Conservation (phyloP, 2,888 invertebrate species). For the Synanthedon myopaeformis region DNA sequence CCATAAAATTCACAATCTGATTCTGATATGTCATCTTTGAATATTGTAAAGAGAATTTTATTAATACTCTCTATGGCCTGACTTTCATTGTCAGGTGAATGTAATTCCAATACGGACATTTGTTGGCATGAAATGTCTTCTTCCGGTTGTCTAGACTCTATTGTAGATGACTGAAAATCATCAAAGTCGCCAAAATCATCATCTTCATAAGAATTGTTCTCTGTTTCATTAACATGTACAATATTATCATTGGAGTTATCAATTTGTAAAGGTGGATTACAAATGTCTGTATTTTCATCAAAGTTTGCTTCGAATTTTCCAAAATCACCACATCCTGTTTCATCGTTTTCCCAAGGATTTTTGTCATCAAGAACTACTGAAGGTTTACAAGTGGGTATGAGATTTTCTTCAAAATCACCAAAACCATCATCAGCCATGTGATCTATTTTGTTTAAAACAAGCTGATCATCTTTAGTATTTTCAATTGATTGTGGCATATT, state of each 20-base stretch:
- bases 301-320: slow-evolving; percentile 48
- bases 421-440: slow-evolving; percentile 43
- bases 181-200: slow-evolving; percentile 72
- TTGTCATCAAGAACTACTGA: slow-evolving; percentile 24
- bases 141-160: slow-evolving; percentile 12
- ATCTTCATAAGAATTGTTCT: slow-evolving; percentile 29
- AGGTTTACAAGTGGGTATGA: slow-evolving; percentile 32
- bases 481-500: neutral
- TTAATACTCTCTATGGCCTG: slow-evolving; percentile 49
- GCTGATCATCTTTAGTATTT: too few relatives aligned
- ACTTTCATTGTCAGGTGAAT: slow-evolving; percentile 37
- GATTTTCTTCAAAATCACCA: slow-evolving; percentile 67
- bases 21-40: slow-evolving; percentile 40
- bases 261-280: slow-evolving; percentile 1
- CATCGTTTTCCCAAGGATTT: slow-evolving; percentile 48
- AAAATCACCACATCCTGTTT: slow-evolving; percentile 19
- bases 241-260: slow-evolving; percentile 11
- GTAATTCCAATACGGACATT: slow-evolving; percentile 38
- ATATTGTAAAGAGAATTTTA: slow-evolving; percentile 41
- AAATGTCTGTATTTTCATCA: slow-evolving; percentile 21
- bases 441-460: slow-evolving; percentile 3
- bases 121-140: slow-evolving; percentile 17
- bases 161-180: slow-evolving; percentile 51
- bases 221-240: slow-evolving; percentile 3
- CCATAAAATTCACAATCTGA: slow-evolving; percentile 27